Evolutionary conservation across 2,888 invertebrate genomes (phyloP), one percentile per base, ranked within the genome.

Genomic region (Himalopsyche anomala): DNA sequence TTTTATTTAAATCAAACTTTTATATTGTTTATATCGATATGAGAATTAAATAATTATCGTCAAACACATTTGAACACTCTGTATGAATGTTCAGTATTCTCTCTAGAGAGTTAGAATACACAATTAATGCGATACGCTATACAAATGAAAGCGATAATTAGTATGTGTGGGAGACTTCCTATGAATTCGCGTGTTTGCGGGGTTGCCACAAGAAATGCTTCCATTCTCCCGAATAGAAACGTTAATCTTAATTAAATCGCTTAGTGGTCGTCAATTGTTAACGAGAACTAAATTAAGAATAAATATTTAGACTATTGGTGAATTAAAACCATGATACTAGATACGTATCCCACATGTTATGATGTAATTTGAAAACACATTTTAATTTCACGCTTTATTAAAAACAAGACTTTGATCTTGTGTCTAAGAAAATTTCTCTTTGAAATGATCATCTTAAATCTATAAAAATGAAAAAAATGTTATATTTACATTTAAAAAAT

Each of bases 61-160:
- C 15, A 15, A 15, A 51, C 15, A 15, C 51, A 80, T 51, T 28
- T 12, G 19, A 38, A 74, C 74, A 36, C 74, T 36, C 80, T 80
- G 80, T 45, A 80, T 11, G 80, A 80, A 28, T 80, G 80, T n/a
- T 51, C 28, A 45, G 51, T 51, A 80, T 80, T 42, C 80, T 15
- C 45, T 80, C 6, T 42, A 80, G 80, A 42, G 80, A 28, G 36
- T 74, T 36, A 36, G 36, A 74, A 74, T 74, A 38, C 36, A 74
- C 74, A 74, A 82, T 51, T 82, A 82, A 82, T 55, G 55, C 56
- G 82, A 82, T 45, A 82, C 51, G 55, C 82, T 51, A 55, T 38
- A 51, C 51, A 82, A 82, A 82, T 54, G 82, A 55, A 28, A 55
- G 38, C 82, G 55, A 82, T 82, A 82, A 82, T 82, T 82, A 82